Conservation (phyloP, 2,113 vertebrate genomes). For the Hipposideros armiger region DNA sequence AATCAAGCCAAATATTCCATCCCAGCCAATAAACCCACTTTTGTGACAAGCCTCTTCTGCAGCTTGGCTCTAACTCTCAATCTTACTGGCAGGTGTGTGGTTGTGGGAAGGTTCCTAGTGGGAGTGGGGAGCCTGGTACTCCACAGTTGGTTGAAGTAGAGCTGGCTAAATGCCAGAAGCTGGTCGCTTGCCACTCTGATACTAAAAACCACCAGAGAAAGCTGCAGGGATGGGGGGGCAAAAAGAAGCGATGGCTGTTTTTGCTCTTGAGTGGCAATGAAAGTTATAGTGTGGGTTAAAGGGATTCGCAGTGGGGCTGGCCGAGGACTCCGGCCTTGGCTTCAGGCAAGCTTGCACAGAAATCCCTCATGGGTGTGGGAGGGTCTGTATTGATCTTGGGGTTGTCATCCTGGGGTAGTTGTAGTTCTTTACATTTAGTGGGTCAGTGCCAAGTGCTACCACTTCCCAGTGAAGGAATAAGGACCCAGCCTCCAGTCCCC, state of each 20-base stretch:
- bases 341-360: conserved; percentile 60
- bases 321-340: not conserved
- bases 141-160: not conserved
- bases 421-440: conserved; percentile 45
- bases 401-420: conserved; percentile 4
- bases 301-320: not conserved
- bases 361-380: not conserved
- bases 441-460: conserved; percentile 72
- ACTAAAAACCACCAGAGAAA: not conserved
- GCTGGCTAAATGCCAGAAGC: not conserved
- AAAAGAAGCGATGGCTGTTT: not conserved
- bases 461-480: conserved; percentile 24
- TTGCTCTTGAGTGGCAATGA: not conserved
- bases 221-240: not conserved
- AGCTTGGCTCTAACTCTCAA: not conserved
- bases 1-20: conserved; percentile 68
- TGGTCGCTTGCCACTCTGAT: not conserved
- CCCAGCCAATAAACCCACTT: conserved; percentile 27
- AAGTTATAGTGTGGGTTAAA: not conserved
- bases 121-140: not conserved
- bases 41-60: not conserved
- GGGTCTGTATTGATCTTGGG: not conserved
- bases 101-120: not conserved
- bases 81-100: not conserved
- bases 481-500: not conserved